phyloP scores from a whole-genome alignment of 2,797 vertebrate genomes.

The Pelobates cultripes region DNA sequence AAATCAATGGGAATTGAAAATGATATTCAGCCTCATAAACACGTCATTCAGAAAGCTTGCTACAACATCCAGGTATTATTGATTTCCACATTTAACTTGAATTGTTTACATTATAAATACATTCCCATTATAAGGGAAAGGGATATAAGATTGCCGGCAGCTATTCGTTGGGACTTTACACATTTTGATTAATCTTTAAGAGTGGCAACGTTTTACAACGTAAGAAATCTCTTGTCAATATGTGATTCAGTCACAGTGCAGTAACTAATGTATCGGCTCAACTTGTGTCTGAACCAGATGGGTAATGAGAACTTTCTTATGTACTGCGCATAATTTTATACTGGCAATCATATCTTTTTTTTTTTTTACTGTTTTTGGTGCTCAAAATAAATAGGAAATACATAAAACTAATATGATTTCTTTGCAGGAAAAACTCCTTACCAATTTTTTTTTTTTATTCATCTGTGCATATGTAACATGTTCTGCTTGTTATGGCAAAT shows the following conservation, averaged over 20 bases:
- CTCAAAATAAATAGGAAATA: too few species aligned
- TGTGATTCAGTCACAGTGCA: constrained; percentile 11
- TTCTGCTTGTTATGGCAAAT: too few species aligned
- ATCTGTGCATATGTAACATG: too few species aligned
- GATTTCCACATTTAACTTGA: constrained; percentile 41
- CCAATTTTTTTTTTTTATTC: too few species aligned
- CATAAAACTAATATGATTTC: too few species aligned
- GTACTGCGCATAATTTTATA: too few species aligned
- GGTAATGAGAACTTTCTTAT: too few species aligned
- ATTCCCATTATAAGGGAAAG: constrained; percentile 32
- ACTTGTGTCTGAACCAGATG: constrained; percentile 9
- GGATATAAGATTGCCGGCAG: constrained; percentile 14
- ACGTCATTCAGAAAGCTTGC: constrained; percentile 82
- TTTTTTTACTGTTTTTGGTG: too few species aligned
- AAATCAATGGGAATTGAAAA: constrained; percentile 86
- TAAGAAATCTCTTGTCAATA: constrained; percentile 21
- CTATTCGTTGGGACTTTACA: constrained; percentile 21
- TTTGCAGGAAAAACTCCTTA: too few species aligned
- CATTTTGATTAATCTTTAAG: constrained; percentile 34
- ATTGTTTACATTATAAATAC: constrained; percentile 41
- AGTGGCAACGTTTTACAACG: constrained; percentile 14
- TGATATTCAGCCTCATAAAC: constrained; percentile 93
- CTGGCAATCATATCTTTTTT: too few species aligned
- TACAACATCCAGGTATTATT: constrained; percentile 88
- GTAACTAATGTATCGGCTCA: constrained; percentile 6